These are phyloP conservation scores for Eupithecia inturbata DNA, from an alignment of 2,888 invertebrate species.

Conservation along the genomic window DNA sequence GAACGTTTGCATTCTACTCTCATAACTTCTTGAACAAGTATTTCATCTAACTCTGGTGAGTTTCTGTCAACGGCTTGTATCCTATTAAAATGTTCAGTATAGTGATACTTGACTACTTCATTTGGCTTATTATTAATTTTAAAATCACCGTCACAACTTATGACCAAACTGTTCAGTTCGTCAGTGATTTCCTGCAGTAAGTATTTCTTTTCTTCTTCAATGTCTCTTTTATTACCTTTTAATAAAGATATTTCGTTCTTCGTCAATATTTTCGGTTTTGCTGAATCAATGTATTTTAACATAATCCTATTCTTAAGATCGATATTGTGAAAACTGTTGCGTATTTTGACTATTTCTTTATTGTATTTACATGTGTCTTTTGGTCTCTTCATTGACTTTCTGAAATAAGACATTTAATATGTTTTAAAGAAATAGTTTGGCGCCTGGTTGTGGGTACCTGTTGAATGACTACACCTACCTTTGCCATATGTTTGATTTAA, in stretches of 20 bases:
- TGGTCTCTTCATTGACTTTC: conserved; percentile 57
- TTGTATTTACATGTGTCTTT: conserved; percentile 59
- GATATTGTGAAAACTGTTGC: conserved; percentile 60
- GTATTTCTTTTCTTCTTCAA: conserved; percentile 51
- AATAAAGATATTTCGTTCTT: conserved; percentile 46
- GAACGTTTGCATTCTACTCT: conserved; percentile 50
- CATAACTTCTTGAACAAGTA: conserved; percentile 49
- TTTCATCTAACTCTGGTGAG: conserved; percentile 44
- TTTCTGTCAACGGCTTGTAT: conserved; percentile 31
- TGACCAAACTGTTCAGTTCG: conserved; percentile 55
- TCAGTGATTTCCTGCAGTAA: conserved; percentile 53
- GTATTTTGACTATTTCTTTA: conserved; percentile 66
- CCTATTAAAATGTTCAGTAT: conserved; percentile 38
- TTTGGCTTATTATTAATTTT: conserved; percentile 57
- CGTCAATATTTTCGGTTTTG: conserved; percentile 46
- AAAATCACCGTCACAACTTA: conserved; percentile 62
- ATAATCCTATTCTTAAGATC: conserved; percentile 65
- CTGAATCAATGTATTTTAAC: conserved; percentile 53
- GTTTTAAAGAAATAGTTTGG: not conserved
- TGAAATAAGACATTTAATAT: conserved; percentile 45
- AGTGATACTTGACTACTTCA: conserved; percentile 43
- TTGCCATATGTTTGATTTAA: conserved; percentile 50
- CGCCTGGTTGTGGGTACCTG: not conserved
- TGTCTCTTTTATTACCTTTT: conserved; percentile 48
- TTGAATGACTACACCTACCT: conserved; percentile 49